Evolutionary conservation across 2,888 invertebrate genomes (phyloP).

Genomic region (Bellardia bayeri): DNA sequence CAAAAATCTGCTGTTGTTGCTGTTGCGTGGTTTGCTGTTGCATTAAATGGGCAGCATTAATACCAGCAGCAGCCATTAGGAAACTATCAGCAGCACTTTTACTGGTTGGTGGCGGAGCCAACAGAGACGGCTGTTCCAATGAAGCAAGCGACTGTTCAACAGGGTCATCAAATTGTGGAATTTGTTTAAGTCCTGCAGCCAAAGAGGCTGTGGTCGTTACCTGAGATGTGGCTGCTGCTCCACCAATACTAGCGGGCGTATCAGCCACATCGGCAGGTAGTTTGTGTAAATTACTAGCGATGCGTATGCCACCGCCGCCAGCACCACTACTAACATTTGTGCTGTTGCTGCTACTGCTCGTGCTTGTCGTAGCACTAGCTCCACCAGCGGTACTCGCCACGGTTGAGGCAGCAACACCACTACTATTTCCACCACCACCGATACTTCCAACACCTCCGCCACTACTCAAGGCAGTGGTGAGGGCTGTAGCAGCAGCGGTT

Average conservation of each 20-base stretch:
- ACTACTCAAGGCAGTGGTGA: conserved; percentile 69
- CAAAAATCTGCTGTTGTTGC: conserved; percentile 75
- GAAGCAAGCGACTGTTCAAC: conserved; percentile 89
- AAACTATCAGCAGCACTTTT: conserved; percentile 79
- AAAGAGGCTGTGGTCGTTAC: conserved; percentile 77
- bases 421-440: conserved; percentile 52
- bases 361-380: conserved; percentile 70
- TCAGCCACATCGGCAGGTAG: conserved; percentile 67
- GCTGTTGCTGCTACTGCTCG: conserved; percentile 68
- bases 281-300: conserved; percentile 83
- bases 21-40: conserved; percentile 76
- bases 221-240: conserved; percentile 74
- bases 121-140: conserved; percentile 87
- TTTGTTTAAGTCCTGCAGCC: conserved; percentile 81
- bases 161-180: conserved; percentile 87
- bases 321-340: conserved; percentile 40
- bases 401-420: conserved; percentile 70
- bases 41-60: conserved; percentile 85
- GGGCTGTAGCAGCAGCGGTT: conserved; percentile 72
- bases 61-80: conserved; percentile 82
- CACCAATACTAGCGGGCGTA: conserved; percentile 75
- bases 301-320: conserved; percentile 80
- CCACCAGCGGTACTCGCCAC: conserved; percentile 72
- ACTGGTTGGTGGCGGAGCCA: conserved; percentile 76
- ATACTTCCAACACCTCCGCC: conserved; percentile 62